Percentiles rank a stretch among this genome's conserved stretches.
phyloP scores from a whole-genome alignment of 1,140 invertebrate genomes.

The Heliconius congener region DNA sequence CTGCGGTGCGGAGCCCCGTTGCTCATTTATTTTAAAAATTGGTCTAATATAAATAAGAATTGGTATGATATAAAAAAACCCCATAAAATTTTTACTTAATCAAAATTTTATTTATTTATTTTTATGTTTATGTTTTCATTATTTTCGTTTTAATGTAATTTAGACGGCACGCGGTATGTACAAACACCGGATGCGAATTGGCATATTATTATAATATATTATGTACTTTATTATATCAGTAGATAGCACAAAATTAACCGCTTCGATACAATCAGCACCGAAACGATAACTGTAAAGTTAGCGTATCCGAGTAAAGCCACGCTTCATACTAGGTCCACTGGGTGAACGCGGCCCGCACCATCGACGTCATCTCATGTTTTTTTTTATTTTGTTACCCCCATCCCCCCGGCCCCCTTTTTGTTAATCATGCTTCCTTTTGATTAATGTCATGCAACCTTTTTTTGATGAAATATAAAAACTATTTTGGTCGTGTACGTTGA shows the following conservation, averaged over 20 bases:
- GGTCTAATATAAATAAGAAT: not conserved
- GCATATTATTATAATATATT: conserved; percentile 29
- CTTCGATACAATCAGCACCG: conserved; percentile 40
- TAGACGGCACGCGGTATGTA: conserved; percentile 47
- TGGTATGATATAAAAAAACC: not conserved
- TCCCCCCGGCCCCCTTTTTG: conserved; percentile 42
- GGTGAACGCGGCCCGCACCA: conserved; percentile 62
- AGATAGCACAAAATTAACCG: conserved; percentile 48
- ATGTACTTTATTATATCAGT: conserved; percentile 33
- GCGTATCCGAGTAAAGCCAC: conserved; percentile 12
- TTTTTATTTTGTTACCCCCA: conserved; percentile 7
- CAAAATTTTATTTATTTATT: conserved; percentile 32
- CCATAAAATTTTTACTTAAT: conserved; percentile 10
- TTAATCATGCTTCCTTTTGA: conserved; percentile 67
- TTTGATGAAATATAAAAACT: conserved; percentile 72
- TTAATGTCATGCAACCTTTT: conserved; percentile 61
- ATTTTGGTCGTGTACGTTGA: conserved; percentile 80
- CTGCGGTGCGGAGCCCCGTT: conserved; percentile 62
- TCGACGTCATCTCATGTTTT: conserved; percentile 41
- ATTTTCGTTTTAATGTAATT: conserved; percentile 26
- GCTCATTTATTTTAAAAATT: conserved; percentile 19
- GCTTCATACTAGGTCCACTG: conserved; percentile 37
- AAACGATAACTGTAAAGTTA: conserved; percentile 30
- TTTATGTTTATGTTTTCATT: conserved; percentile 34
- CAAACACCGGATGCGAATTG: conserved; percentile 48